Conservation (phyloP, 2,797 vertebrate species). For the Coendou prehensilis region DNA sequence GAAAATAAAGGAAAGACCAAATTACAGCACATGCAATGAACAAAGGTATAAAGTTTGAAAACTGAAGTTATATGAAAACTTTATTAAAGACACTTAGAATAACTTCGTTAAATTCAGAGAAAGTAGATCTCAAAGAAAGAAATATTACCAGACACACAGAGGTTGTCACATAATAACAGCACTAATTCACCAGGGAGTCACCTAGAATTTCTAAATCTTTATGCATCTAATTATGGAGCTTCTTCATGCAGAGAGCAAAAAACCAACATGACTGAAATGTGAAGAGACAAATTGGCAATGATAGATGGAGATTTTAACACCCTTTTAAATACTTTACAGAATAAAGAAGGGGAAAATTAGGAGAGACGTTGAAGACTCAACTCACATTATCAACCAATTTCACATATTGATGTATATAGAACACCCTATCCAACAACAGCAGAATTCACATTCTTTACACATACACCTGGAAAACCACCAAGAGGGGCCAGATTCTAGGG, state of each 20-base stretch:
- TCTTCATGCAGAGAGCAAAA: background rate
- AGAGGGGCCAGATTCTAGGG: background rate
- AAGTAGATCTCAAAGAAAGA: background rate
- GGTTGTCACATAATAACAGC: background rate
- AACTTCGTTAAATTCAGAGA: background rate
- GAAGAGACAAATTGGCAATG: constrained; percentile 5
- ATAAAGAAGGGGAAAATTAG: constrained; percentile 23
- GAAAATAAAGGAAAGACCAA: background rate
- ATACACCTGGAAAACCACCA: background rate
- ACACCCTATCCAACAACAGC: background rate
- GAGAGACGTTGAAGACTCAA: background rate
- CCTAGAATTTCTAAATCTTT: background rate
- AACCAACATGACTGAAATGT: background rate
- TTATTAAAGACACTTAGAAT: background rate
- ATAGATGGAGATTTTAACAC: background rate
- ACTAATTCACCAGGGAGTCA: background rate
- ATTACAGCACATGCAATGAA: background rate
- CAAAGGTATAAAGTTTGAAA: background rate
- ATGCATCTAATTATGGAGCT: background rate
- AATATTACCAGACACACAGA: background rate
- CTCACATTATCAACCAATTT: background rate
- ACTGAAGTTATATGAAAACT: background rate
- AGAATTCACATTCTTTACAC: background rate
- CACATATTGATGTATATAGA: background rate
- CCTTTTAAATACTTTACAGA: background rate